Evolutionary conservation across 23 tunicate genomes (phyloP).

Genomic region (Halocynthia aurantium): DNA sequence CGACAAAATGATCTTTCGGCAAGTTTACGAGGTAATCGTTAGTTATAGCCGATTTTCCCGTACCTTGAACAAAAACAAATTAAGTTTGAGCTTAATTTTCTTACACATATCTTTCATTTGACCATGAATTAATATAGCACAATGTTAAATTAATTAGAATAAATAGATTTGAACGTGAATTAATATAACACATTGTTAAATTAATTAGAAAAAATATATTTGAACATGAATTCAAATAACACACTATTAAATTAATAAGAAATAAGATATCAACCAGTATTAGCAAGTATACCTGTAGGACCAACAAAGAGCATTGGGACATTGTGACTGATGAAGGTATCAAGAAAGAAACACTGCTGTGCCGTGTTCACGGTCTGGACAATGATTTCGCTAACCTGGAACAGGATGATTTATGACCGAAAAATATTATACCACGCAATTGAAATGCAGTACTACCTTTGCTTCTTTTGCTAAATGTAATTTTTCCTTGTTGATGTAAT

Average conservation of each 20-base stretch:
- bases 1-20: conserved; percentile 63
- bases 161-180: neutral
- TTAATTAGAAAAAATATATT: neutral
- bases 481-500: conserved; percentile 56
- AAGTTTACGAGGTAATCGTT: conserved; percentile 73
- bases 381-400: conserved; percentile 86
- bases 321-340: conserved; percentile 35
- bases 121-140: neutral
- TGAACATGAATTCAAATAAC: neutral
- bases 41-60: conserved; percentile 96
- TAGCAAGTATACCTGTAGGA: conserved; percentile 63
- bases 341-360: conserved; percentile 84
- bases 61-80: conserved; percentile 33
- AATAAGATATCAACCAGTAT: too few relatives aligned
- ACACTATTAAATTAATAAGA: neutral
- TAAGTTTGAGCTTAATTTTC: neutral
- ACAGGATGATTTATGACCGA: neutral
- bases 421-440: neutral
- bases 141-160: neutral
- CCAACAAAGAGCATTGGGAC: conserved; percentile 85
- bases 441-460: conserved; percentile 29
- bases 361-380: conserved; percentile 91
- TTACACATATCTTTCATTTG: neutral
- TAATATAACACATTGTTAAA: neutral
- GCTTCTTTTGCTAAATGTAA: conserved; percentile 42